phyloP scores from a whole-genome alignment of 2,113 vertebrate genomes.

The Daboia siamensis region DNA sequence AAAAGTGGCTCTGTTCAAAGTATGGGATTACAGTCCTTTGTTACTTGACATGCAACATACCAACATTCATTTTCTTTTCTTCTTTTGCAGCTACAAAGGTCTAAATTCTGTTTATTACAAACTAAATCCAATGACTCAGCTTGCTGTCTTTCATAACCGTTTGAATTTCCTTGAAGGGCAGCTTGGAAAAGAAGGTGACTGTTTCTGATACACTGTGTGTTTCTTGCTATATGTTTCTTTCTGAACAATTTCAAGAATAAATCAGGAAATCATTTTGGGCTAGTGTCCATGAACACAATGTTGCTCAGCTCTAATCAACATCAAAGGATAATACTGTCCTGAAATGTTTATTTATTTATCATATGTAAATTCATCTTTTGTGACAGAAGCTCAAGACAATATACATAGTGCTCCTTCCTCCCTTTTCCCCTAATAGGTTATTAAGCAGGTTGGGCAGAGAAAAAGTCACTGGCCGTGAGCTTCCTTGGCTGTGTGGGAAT shows the following conservation, averaged over 20 bases:
- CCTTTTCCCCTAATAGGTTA: neutral
- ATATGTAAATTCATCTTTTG: neutral
- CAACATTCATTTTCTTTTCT: neutral
- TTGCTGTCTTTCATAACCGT: constrained; percentile 22
- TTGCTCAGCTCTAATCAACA: neutral
- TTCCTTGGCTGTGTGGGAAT: neutral
- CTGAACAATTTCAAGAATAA: neutral
- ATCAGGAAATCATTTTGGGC: neutral
- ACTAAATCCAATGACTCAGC: neutral
- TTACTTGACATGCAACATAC: neutral
- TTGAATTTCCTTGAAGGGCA: constrained; percentile 33
- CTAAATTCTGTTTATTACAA: constrained; percentile 16
- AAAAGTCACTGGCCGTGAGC: neutral
- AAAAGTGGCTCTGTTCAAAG: too few species aligned
- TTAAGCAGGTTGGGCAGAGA: neutral
- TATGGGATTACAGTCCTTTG: neutral
- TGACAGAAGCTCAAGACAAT: neutral
- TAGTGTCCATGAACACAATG: neutral
- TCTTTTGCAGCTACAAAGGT: constrained; percentile 38
- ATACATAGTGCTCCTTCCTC: neutral
- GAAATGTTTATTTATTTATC: neutral
- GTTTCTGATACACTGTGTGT: neutral
- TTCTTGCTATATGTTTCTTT: neutral
- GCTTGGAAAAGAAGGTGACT: constrained; percentile 42
- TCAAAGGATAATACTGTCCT: neutral